Conservation (phyloP, 2,113 vertebrate genomes). For the Haplotaxodon microlepis region DNA sequence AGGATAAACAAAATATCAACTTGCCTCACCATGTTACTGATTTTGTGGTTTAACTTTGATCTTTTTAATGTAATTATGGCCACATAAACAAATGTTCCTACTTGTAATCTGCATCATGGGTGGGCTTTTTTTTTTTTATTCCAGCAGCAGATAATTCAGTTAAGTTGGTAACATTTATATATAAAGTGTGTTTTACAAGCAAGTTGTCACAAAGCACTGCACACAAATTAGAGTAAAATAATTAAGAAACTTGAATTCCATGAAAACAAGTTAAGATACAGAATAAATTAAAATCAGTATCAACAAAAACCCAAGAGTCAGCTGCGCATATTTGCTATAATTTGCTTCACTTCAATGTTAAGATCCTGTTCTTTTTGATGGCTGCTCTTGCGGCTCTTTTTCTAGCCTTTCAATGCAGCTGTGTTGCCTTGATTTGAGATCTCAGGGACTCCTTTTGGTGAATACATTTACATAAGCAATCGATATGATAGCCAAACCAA, state of each 20-base stretch:
- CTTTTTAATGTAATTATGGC: neutral
- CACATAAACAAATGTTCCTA: neutral
- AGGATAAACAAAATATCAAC: neutral
- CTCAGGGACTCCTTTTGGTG: neutral
- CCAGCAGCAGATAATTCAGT: neutral
- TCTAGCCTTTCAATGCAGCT: neutral
- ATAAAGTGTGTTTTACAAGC: neutral
- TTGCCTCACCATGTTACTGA: neutral
- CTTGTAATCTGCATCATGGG: neutral
- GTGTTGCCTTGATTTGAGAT: neutral
- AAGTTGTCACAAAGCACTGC: neutral
- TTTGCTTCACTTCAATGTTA: neutral
- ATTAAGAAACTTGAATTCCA: neutral
- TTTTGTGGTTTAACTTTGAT: neutral
- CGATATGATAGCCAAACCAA: neutral
- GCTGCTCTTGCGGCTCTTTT: neutral
- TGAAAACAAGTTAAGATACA: neutral
- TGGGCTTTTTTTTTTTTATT: neutral
- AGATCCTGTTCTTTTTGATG: neutral
- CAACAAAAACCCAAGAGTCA: neutral
- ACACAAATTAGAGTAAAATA: neutral
- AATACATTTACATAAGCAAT: neutral
- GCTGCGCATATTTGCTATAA: neutral
- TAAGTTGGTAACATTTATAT: neutral
- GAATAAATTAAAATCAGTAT: neutral